Conservation (phyloP, 2,888 invertebrate genomes). For the Ophraella communa region DNA sequence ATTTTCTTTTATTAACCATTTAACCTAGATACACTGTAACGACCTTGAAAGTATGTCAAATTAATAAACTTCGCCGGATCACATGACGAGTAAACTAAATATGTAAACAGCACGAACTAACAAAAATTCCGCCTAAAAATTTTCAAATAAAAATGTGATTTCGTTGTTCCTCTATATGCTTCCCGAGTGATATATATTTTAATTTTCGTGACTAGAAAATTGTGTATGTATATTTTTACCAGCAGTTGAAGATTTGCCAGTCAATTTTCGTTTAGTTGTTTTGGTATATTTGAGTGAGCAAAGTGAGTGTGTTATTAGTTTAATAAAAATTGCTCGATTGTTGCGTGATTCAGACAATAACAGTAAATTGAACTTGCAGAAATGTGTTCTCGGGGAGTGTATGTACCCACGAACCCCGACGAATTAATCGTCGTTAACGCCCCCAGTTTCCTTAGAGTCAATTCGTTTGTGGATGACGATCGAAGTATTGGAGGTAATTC, state of each 20-base stretch:
- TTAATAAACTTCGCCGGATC: not conserved
- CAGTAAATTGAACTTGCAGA: conserved; percentile 11
- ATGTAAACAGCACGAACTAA: not conserved
- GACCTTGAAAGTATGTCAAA: not conserved
- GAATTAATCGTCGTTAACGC: conserved; percentile 45
- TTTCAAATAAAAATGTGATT: not conserved
- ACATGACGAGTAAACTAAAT: not conserved
- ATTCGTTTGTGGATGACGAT: conserved; percentile 55
- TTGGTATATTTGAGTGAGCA: conserved; percentile 34
- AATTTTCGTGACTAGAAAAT: conserved; percentile 17
- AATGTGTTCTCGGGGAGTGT: conserved; percentile 56
- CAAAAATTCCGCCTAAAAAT: not conserved
- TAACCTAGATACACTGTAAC: not conserved
- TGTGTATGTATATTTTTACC: conserved; percentile 42
- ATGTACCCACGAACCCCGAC: conserved; percentile 46
- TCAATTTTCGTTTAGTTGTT: conserved; percentile 41
- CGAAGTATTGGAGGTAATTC: conserved; percentile 27
- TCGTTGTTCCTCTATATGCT: conserved; percentile 6
- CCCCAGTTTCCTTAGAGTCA: conserved; percentile 51
- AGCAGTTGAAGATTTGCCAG: conserved; percentile 46
- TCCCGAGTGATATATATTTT: conserved; percentile 10
- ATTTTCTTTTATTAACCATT: not conserved
- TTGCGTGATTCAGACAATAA: conserved; percentile 8
- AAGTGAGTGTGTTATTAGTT: conserved; percentile 18
- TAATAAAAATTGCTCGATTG: not conserved